Evolutionary conservation across 2,888 invertebrate genomes (phyloP), one percentile per base, ranked within the genome.

Genomic region (Brachynemurus nebulosus): DNA sequence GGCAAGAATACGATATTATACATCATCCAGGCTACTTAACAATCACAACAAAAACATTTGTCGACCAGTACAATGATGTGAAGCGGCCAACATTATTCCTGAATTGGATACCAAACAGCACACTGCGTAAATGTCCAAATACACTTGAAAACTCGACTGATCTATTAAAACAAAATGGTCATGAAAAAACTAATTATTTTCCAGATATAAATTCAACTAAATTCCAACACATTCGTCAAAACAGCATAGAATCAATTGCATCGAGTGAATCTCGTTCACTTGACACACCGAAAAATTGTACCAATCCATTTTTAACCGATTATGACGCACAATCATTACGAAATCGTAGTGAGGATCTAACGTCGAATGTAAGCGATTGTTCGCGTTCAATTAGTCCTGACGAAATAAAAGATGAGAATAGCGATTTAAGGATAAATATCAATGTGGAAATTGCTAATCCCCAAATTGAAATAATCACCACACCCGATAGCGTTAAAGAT

Each of bases 101-200:
- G 2, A 91, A 90, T 48, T 95, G 95, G 95, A 90, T 95, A 52
- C 95, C 95, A 0, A 95, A 95, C 63, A 77, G 83, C 2, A 86
- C 90, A 0, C 67, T 95, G 30, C 77, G 85, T 50, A 89, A 83
- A 64, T 89, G 90, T 59, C 86, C 91, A 12, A 78, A 77, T 12
- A 76, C 81, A 5, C 67, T 80, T 30, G 79, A 81, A 55, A 79
- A 77, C 39, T 65, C 66, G 49, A 65, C 69, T 4, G 68, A 40
- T 35, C 45, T 68, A 3, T 58, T 55, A 42, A 72, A 71, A 51
- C 50, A 66, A 39, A 64, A 59, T 48, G 56, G 55, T 9, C 30
- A 36, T 17, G 16, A 36, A 27, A 45, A 45, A 45, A 42, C 16
- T 21, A 17, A 37, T 23, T 37, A 37, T 19, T 42, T 34, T 11